Percentiles rank a stretch among this genome's conserved stretches.
Evolutionary conservation across 2,113 vertebrate species (phyloP).

Genomic region (Tragelaphus strepsiceros): DNA sequence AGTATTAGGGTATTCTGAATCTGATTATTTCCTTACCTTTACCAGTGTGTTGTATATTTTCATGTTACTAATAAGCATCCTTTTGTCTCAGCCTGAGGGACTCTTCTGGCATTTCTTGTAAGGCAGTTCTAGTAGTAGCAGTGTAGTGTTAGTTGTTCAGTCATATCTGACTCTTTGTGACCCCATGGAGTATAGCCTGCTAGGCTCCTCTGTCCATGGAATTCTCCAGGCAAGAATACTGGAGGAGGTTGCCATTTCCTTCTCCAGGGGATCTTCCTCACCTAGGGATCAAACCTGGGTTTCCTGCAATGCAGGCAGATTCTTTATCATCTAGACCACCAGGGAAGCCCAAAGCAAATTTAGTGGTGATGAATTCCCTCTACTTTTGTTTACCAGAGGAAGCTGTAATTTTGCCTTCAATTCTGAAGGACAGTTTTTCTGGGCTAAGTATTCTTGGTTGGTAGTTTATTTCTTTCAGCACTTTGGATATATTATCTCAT

Average conservation of each 20-base stretch:
- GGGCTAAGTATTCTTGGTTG: neutral
- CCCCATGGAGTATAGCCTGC: neutral
- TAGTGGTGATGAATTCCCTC: neutral
- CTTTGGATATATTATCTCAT: neutral
- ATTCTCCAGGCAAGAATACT: neutral
- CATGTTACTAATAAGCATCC: neutral
- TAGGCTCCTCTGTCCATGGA: neutral
- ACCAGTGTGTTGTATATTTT: neutral
- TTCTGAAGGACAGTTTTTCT: neutral
- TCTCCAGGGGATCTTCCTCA: neutral
- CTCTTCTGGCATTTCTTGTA: neutral
- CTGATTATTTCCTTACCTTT: neutral
- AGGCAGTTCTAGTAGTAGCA: neutral
- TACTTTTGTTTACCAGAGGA: neutral
- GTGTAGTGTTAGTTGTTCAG: neutral
- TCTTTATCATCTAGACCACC: neutral
- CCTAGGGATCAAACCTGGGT: neutral
- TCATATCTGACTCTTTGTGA: neutral
- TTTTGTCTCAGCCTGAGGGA: neutral
- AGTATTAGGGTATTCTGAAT: neutral
- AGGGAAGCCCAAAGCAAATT: neutral
- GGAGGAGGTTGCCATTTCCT: neutral
- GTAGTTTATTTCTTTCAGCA: neutral
- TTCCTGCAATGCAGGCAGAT: neutral
- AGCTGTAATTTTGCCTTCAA: neutral